Evolutionary conservation across 2,113 vertebrate species (phyloP), one percentile per base, ranked within the genome.

Genomic region (Motacilla alba): DNA sequence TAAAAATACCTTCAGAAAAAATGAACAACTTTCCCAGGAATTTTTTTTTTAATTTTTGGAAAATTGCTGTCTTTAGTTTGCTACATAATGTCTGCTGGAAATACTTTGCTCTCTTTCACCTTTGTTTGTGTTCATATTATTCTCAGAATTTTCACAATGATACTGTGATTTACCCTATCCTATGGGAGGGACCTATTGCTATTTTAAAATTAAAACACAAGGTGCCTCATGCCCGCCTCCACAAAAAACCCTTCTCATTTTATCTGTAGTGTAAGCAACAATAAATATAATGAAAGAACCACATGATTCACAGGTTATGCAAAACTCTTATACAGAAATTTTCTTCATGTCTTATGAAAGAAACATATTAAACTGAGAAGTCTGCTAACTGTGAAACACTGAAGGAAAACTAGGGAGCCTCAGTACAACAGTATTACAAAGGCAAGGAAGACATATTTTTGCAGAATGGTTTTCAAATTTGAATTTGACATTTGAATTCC

Each of bases 231-330:
- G 41, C 12, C 10, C 8, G 82, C 19, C 33, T 62, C 27, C 30
- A 5, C 11, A 3, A 3, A n/a, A 31, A 41, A 22, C 0, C 1
- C 2, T 58, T 62, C 39, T 30, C 2, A 23, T 52, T 68, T 90
- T 88, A 7, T 52, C 89, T 72, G 26, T 31, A 43, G 28, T 82
- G 24, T 72, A 59, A 74, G 21, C 35, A 78, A 43, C 20, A 83
- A 62, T 15, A 67, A 93, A 89, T 76, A 56, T 37, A 44, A 68
- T 33, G 55, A 47, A 78, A 78, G 35, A 63, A 87, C 11, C 8
- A 41, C 52, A 50, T 55, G 27, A 70, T 27, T 81, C 44, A 52
- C 33, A 28, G 28, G 6, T 76, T 69, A 30, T 49, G 7, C 18
- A 41, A 76, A 91, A 64, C 9, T 33, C 16, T 59, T 83, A 62